Conservation (phyloP, 2,888 invertebrate species). For the Netelia virgata region DNA sequence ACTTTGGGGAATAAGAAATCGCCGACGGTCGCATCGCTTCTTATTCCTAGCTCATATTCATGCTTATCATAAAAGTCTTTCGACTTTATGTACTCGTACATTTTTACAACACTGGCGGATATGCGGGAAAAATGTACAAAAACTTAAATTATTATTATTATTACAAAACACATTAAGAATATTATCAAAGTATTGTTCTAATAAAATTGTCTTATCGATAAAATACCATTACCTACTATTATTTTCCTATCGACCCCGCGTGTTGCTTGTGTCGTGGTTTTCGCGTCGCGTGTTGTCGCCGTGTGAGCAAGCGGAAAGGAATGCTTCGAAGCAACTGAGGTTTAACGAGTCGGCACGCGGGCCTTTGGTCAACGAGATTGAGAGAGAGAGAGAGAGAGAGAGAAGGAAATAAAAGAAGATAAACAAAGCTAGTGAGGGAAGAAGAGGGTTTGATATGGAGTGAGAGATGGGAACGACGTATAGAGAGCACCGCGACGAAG, state of each 20-base stretch:
- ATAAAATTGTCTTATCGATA: neutral
- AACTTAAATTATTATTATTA: neutral
- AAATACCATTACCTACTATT: no score
- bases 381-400: constrained; percentile 33
- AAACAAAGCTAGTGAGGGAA: neutral
- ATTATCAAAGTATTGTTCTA: no score
- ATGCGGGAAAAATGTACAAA: neutral
- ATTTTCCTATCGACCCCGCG: neutral
- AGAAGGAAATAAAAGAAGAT: neutral
- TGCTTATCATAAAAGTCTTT: constrained; percentile 1
- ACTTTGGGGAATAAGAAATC: constrained; percentile 49
- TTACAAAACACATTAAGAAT: neutral
- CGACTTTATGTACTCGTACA: neutral
- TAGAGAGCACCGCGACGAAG: constrained; percentile 26
- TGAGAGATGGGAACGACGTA: neutral
- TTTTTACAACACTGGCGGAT: neutral
- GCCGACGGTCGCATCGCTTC: constrained; percentile 50
- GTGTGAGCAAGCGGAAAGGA: neutral
- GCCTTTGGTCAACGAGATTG: constrained; percentile 38
- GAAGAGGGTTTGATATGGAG: neutral
- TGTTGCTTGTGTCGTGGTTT: neutral
- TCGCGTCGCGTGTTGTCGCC: neutral
- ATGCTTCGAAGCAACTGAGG: constrained; percentile 25
- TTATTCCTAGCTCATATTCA: constrained; percentile 20
- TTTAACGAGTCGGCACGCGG: constrained; percentile 44